A percentile compares a stretch with the other conserved stretches of the same genome.
Evolutionary conservation across 2,888 invertebrate species (phyloP).

Genomic region (Enchytraeus crypticus): DNA sequence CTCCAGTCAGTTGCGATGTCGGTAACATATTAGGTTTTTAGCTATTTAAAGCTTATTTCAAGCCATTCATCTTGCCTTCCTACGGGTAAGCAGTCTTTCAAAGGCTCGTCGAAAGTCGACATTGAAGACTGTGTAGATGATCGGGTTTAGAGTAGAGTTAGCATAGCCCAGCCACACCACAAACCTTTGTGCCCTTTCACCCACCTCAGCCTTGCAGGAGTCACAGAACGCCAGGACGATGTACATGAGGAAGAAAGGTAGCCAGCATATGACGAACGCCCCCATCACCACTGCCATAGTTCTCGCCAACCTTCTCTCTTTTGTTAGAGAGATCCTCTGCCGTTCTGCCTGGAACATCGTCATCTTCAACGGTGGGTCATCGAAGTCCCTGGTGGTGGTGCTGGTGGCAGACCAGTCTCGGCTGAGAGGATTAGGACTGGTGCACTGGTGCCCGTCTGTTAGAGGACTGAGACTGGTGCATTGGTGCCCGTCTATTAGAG

Average conservation of each 20-base stretch:
- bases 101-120: slow-evolving; percentile 85
- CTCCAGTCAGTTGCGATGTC: too few relatives aligned
- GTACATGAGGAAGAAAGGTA: slow-evolving; percentile 94
- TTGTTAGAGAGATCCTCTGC: slow-evolving; percentile 68
- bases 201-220: slow-evolving; percentile 19
- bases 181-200: slow-evolving; percentile 54
- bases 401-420: too few relatives aligned
- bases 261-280: slow-evolving; percentile 93
- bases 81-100: slow-evolving; percentile 22
- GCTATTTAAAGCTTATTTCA: too few relatives aligned
- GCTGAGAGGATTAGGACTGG: too few relatives aligned
- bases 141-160: too few relatives aligned
- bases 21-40: too few relatives aligned
- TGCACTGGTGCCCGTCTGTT: too few relatives aligned
- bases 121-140: too few relatives aligned
- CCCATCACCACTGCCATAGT: slow-evolving; percentile 96
- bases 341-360: background rate
- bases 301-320: slow-evolving; percentile 85
- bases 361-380: background rate
- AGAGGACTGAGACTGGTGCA: too few relatives aligned
- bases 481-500: too few relatives aligned
- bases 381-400: too few relatives aligned
- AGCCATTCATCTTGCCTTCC: too few relatives aligned
- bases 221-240: slow-evolving; percentile 59
- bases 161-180: slow-evolving; percentile 77